A percentile compares a stretch with the other conserved stretches of the same genome.
These are phyloP conservation scores for Probosciger aterrimus DNA, from an alignment of 2,113 vertebrate species.

Conservation along the genomic window DNA sequence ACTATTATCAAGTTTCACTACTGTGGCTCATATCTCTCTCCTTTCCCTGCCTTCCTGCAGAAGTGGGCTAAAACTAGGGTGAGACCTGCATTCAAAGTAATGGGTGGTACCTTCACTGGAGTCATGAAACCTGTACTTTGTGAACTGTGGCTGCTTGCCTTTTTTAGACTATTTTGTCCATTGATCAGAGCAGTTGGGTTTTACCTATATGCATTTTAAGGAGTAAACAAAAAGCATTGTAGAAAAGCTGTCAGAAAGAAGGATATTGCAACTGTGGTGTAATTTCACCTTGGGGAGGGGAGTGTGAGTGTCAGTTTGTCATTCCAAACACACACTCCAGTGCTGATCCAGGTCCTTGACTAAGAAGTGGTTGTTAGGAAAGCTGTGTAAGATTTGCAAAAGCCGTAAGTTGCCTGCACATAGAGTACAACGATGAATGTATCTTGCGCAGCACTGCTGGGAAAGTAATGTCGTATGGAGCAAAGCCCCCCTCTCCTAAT, in stretches of 20 bases:
- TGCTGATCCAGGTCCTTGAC: background rate
- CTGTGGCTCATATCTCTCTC: background rate
- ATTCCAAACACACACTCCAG: fast-evolving
- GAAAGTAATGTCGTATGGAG: background rate
- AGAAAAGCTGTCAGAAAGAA: background rate
- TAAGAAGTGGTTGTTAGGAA: fast-evolving
- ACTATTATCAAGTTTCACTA: fast-evolving
- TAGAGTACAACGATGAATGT: background rate
- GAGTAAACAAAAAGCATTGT: fast-evolving
- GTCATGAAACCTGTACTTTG: no score
- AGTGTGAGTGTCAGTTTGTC: background rate
- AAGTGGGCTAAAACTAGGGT: background rate
- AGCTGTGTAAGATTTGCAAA: background rate
- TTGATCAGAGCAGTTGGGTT: background rate
- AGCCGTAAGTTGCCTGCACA: background rate
- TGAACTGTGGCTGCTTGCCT: background rate
- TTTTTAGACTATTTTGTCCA: background rate
- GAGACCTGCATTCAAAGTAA: background rate
- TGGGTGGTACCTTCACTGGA: background rate
- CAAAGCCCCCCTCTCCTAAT: conserved; percentile 54
- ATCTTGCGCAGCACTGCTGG: background rate
- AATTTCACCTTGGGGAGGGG: fast-evolving
- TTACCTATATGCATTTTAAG: background rate
- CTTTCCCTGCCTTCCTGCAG: background rate
- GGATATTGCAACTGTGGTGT: fast-evolving